Evolutionary conservation across 2,797 vertebrate genomes (phyloP).

Genomic region (Taeniopygia guttata): DNA sequence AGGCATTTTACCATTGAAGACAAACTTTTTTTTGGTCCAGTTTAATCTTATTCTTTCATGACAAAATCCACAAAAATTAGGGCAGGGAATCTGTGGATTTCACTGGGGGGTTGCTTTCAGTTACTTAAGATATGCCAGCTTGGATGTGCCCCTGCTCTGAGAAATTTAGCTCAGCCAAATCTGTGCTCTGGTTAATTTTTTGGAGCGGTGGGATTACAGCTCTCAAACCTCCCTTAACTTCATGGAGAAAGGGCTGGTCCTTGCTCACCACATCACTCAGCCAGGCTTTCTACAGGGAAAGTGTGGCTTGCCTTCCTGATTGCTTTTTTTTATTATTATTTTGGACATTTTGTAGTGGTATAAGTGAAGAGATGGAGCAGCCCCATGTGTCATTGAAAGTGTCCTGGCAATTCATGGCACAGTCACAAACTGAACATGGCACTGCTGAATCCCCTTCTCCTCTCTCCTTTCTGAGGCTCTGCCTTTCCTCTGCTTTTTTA

Average conservation of each 20-base stretch:
- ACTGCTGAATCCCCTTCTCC: not conserved
- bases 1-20: not conserved
- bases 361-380: not conserved
- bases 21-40: not conserved
- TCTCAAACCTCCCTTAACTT: not conserved
- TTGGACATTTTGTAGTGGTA: not conserved
- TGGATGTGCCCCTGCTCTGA: not conserved
- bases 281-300: not conserved
- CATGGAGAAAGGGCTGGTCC: not conserved
- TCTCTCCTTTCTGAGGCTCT: not conserved
- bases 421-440: fast-evolving
- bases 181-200: not conserved
- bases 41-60: not conserved
- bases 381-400: fast-evolving
- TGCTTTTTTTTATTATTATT: not conserved
- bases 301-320: not conserved
- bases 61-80: not conserved
- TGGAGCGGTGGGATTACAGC: fast-evolving
- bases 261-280: not conserved
- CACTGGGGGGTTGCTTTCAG: not conserved
- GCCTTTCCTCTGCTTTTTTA: not conserved
- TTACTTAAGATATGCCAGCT: not conserved
- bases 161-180: not conserved
- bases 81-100: not conserved
- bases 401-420: not conserved